Conservation (phyloP, 2,888 invertebrate species). For the Embidobia sp. region DNA sequence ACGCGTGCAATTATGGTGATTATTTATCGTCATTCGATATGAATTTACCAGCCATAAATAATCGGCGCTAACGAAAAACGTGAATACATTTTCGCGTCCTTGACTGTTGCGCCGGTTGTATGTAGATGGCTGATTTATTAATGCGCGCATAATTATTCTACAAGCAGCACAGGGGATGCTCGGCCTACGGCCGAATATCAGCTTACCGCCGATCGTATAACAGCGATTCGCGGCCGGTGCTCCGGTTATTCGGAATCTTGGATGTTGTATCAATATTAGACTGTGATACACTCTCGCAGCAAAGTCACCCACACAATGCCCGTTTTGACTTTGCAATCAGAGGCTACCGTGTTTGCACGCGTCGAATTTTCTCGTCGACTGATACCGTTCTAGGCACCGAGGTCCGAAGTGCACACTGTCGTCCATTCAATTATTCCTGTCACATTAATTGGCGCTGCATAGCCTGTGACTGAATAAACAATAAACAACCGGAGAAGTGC, state of each 20-base stretch:
- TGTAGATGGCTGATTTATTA: conserved; percentile 31
- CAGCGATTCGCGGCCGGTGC: conserved; percentile 10
- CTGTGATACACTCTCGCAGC: conserved; percentile 8
- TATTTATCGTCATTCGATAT: no score
- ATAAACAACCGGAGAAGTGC: conserved; percentile 17
- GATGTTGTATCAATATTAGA: conserved; percentile 30
- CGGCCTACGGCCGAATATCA: conserved; percentile 24
- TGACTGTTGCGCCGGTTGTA: conserved; percentile 14
- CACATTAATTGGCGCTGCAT: conserved; percentile 28
- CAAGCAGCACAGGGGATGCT: conserved; percentile 22
- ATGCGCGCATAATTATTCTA: conserved; percentile 47
- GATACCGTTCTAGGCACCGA: background rate
- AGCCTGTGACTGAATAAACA: conserved; percentile 14
- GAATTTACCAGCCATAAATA: background rate
- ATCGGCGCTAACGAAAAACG: background rate
- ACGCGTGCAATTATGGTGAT: no score
- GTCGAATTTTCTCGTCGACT: conserved; percentile 24
- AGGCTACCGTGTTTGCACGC: conserved; percentile 9
- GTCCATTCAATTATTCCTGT: conserved; percentile 39
- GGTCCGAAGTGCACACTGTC: conserved; percentile 28
- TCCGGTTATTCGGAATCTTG: conserved; percentile 46
- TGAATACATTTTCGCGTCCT: conserved; percentile 26
- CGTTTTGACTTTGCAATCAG: conserved; percentile 20
- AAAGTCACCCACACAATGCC: conserved; percentile 11
- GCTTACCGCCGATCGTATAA: conserved; percentile 31